Base-by-base conservation (phyloP, 2,797 vertebrate genomes). In the Tokudaia tokunoshimensis region DNA sequence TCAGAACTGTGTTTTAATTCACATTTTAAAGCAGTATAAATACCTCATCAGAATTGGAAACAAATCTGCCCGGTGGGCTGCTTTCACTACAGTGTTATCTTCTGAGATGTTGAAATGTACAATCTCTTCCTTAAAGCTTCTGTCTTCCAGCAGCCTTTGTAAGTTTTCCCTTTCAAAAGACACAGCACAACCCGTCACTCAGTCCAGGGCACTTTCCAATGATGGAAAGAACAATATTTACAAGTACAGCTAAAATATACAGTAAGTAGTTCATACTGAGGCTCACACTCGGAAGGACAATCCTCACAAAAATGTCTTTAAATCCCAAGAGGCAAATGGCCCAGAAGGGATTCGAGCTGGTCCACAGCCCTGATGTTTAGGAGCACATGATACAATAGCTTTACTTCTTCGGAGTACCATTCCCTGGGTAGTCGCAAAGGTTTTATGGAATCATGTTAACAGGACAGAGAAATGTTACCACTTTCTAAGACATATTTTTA, bases 11-110 rank as follows among this genome's bases (percentile, higher is more conserved):
- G 92, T 52, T 37, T 89, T 59, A 37, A 89, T 70, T 84, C 85
- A 94, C 78, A 90, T 92, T 92, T 86, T 84, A 63, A 82, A 78
- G 84, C 2, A 74, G 52, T 19, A 15, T n/a, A 92, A 75, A 70
- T 95, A 99, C 99, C 99, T 99, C 99, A 99, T 99, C 31, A 99
- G 99, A 97, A 99, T 92, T 3, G 99, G 99, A 95, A 99, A 99
- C 83, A 99, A 99, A 82, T 97, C 98, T 34, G 98, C 97, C 97
- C 99, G 99, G 98, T 99, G 99, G 2, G 99, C 98, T 34, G 98
- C 94, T 94, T 99, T 99, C 12, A 99, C 99, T 52, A 99, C 98
- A 1, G 98, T 57, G 0, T 98, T 99, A 93, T 99, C 99, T 97
- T 99, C 99, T 17, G 99, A 99, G 95, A 99, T 99, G 98, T 99